phyloP scores from a whole-genome alignment of 2,797 vertebrate species.

The Pterois miles region DNA sequence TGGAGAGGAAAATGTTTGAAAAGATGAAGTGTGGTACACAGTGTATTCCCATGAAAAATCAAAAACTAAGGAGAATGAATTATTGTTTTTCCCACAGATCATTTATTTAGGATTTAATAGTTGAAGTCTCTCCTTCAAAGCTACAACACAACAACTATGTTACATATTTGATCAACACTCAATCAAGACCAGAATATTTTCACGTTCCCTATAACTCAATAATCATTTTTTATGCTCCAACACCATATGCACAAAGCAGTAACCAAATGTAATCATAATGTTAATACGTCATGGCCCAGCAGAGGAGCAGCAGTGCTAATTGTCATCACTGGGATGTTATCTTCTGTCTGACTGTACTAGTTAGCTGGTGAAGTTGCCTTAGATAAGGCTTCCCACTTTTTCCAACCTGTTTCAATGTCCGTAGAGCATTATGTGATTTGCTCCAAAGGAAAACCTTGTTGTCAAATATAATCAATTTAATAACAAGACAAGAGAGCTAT shows the following conservation, averaged over 20 bases:
- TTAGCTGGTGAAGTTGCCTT: background rate
- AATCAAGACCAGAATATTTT: background rate
- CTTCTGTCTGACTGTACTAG: too few relatives aligned
- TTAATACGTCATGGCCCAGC: too few relatives aligned
- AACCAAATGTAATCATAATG: background rate
- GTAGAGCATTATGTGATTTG: too few relatives aligned
- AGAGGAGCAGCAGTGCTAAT: background rate
- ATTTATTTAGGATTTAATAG: constrained; percentile 10
- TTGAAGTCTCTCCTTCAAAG: background rate
- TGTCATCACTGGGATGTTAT: background rate
- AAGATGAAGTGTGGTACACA: constrained; percentile 22
- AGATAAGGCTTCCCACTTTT: background rate
- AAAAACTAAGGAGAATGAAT: constrained; percentile 20
- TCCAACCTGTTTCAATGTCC: background rate
- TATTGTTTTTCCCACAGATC: constrained; percentile 10
- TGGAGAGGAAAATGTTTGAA: constrained; percentile 27
- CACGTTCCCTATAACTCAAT: background rate
- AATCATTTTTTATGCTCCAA: background rate
- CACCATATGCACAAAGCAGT: background rate
- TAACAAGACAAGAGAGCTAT: too few relatives aligned
- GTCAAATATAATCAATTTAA: too few relatives aligned
- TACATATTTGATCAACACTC: background rate
- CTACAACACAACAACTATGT: background rate
- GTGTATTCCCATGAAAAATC: constrained; percentile 16
- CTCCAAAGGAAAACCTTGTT: too few relatives aligned